These are phyloP conservation scores for Thera obeliscata DNA, from an alignment of 2,888 invertebrate genomes.

Conservation along the genomic window DNA sequence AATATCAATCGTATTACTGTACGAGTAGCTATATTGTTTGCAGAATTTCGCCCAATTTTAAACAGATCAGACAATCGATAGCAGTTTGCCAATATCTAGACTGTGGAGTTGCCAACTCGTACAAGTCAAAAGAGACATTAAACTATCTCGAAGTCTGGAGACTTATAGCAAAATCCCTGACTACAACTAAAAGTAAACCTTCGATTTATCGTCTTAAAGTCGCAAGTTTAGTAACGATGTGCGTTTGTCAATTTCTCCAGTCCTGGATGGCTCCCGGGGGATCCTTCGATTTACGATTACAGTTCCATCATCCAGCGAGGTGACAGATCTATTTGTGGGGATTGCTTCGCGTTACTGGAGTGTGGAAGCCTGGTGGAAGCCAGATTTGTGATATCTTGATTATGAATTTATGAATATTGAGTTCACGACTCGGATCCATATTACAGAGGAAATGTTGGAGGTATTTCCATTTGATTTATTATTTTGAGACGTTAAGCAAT, in stretches of 20 bases:
- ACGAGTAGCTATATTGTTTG: conserved; percentile 1
- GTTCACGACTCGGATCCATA: conserved; percentile 16
- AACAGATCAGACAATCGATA: conserved; percentile 27
- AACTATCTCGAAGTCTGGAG: conserved; percentile 25
- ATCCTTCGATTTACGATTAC: conserved; percentile 35
- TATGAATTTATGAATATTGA: conserved; percentile 28
- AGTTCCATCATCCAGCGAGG: conserved; percentile 36
- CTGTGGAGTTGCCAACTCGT: conserved; percentile 26
- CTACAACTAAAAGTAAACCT: conserved; percentile 19
- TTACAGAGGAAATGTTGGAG: conserved; percentile 13
- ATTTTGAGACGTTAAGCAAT: background rate
- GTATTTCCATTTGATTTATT: conserved; percentile 11
- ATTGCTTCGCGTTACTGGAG: conserved; percentile 30
- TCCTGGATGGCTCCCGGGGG: conserved; percentile 26
- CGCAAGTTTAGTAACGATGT: conserved; percentile 38
- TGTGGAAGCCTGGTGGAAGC: conserved; percentile 20
- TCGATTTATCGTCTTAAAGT: conserved; percentile 25
- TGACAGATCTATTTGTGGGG: conserved; percentile 41
- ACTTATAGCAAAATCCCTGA: conserved; percentile 14
- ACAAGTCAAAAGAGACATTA: conserved; percentile 31
- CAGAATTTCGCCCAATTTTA: conserved; percentile 15
- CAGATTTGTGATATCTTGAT: conserved; percentile 28
- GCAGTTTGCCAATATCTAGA: conserved; percentile 27
- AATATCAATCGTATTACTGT: conserved; percentile 16
- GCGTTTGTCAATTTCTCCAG: conserved; percentile 41